Base-by-base conservation (phyloP, 2,797 vertebrate genomes). In the Hypotaenidia philippensis region DNA sequence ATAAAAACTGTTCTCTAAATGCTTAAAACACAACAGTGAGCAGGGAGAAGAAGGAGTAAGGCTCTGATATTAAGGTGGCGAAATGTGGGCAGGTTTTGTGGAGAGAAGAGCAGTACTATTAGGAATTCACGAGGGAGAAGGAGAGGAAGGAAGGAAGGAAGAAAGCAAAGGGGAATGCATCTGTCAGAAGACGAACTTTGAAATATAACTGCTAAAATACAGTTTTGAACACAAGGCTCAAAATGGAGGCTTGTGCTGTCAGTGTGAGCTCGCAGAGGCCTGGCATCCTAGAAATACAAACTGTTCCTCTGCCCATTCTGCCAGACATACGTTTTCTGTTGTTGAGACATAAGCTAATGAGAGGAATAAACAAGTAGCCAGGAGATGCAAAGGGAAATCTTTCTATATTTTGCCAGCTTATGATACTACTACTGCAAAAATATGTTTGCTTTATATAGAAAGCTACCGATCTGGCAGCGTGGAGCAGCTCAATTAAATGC, bases 181-280 rank as follows among this genome's bases (percentile, higher is more conserved):
- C 55, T 83, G 41, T 91, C 31, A 63, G 83, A 93, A 96, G 94
- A 93, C 22, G 57, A 89, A 94, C 90, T 96, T 96, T 92, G 90
- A 94, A 89, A 89, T 81, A 72, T 56, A 87, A 66, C 83, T 95
- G 89, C 64, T 96, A 75, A 96, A 97, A 96, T 77, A 76, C 87
- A 93, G 92, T 95, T 92, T 96, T 87, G 91, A 94, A 90, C 89
- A 72, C 63, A 87, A 96, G 89, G 75, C 92, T 98, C 97, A 96
- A 98, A 98, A 98, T 98, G 97, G 97, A 97, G 97, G 95, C 89
- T 79, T 79, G 66, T 94, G 86, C 89, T 96, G 69, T 92, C 86
- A 78, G 80, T 63, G 83, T 94, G 90, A 93, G 89, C 87, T 89
- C 83, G 94, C 93, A 79, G 97, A 95, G 97, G 94, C 95, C 92